Base-by-base conservation (phyloP, 2,113 vertebrate genomes). In the Lasiurus borealis region DNA sequence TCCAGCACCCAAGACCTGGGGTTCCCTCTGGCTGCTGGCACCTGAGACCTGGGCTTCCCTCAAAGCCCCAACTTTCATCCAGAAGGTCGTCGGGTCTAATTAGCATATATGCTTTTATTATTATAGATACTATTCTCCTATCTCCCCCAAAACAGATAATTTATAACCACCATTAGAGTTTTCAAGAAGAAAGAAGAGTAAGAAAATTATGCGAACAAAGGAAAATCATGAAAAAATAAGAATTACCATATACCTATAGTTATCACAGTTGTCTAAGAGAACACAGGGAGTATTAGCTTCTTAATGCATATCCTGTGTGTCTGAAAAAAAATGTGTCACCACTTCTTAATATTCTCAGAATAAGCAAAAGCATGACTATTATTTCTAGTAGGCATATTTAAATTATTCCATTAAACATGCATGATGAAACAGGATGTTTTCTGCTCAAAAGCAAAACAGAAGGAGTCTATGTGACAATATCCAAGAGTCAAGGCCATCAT, bases 371-470 rank as follows among this genome's bases (percentile, higher is more conserved):
- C 75, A 75, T 64, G 46, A 76, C 48, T 68, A 19, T 75, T 52
- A 78, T 59, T 88, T 93, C 68, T 85, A 88, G 1, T 0, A 93
- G 50, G 44, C 64, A 40, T 88, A 81, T 80, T 91, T 85, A 88
- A 88, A 69, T 31, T 69, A 95, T 59, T 81, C 27, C 57, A 69
- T 85, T 77, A 92, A 91, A 68, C 11, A 85, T 25, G 19, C 57
- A 85, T 54, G 90, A 95, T 93, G 85, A 95, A 96, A 97, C 95
- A 94, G 93, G 94, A 96, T 97, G 86, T 91, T 95, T 95, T 93
- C 94, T 87, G 57, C 59, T 97, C 18, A 13, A 69, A 93, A 95
- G 82, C 14, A 85, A 86, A n/a, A 54, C 9, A 93, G 80, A 5
- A 64, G 0, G 11, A 64, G 3, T 80, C 76, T 77, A 77, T 44